These are phyloP conservation scores for Leucoma salicis DNA, from an alignment of 2,888 invertebrate species.

Conservation along the genomic window DNA sequence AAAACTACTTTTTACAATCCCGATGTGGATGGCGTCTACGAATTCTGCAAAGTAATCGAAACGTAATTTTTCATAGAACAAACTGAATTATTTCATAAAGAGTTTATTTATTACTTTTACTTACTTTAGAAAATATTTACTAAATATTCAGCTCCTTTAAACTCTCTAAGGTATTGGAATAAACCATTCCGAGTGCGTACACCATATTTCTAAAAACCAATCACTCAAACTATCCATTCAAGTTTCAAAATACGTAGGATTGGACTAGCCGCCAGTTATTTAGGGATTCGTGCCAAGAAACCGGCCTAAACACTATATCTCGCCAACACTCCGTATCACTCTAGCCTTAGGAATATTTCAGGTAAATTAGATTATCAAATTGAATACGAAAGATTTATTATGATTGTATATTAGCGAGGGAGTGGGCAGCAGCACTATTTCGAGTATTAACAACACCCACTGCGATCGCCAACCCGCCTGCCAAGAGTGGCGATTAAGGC, in stretches of 20 bases:
- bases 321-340: slow-evolving; percentile 42
- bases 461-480: too few relatives aligned
- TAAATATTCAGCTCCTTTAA: not conserved
- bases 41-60: too few relatives aligned
- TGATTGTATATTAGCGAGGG: too few relatives aligned
- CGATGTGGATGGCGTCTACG: too few relatives aligned
- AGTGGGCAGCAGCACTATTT: too few relatives aligned
- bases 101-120: slow-evolving; percentile 14
- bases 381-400: slow-evolving; percentile 24
- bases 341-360: slow-evolving; percentile 52
- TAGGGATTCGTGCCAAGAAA: slow-evolving; percentile 62
- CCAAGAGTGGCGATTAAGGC: too few relatives aligned
- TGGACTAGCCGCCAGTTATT: slow-evolving; percentile 38
- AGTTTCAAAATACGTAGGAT: slow-evolving; percentile 31
- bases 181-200: not conserved
- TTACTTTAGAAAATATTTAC: not conserved
- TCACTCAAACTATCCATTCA: slow-evolving; percentile 16
- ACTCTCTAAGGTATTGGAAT: not conserved
- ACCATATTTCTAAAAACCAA: slow-evolving; percentile 15
- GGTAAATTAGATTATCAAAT: slow-evolving; percentile 42
- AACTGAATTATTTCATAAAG: slow-evolving; percentile 32
- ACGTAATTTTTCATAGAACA: too few relatives aligned
- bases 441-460: too few relatives aligned
- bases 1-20: too few relatives aligned
- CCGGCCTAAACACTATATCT: slow-evolving; percentile 58